These are phyloP conservation scores for Bujurquina vittata DNA, from an alignment of 2,113 vertebrate species.

Conservation along the genomic window DNA sequence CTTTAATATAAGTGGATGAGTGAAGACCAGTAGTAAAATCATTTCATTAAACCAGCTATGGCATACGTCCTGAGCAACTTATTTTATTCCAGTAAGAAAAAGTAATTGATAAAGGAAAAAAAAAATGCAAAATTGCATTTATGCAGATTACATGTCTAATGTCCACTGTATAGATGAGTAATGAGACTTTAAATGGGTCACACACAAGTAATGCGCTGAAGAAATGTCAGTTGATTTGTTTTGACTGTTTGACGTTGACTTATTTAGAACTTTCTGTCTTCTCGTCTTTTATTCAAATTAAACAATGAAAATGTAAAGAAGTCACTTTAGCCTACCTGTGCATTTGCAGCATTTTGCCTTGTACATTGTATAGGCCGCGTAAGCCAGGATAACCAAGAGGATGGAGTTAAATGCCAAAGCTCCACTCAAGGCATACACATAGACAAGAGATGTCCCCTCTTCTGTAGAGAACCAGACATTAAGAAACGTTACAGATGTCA, in stretches of 20 bases:
- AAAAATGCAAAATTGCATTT: background rate
- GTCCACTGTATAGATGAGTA: rapidly evolving
- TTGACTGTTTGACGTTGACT: background rate
- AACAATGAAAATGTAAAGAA: background rate
- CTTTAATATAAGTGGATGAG: background rate
- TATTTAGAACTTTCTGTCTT: background rate
- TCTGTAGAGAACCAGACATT: slow-evolving; percentile 6
- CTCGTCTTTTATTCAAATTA: rapidly evolving
- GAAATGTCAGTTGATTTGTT: rapidly evolving
- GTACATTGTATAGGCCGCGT: background rate
- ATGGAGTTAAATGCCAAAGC: slow-evolving; percentile 17
- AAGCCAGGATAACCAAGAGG: slow-evolving; percentile 24
- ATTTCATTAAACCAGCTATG: rapidly evolving
- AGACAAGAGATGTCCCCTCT: background rate
- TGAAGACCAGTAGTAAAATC: background rate
- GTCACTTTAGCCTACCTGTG: background rate
- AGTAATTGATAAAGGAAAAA: background rate
- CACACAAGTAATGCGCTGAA: background rate
- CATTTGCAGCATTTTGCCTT: background rate
- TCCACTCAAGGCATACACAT: slow-evolving; percentile 27
- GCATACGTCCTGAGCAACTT: background rate
- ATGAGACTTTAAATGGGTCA: rapidly evolving
- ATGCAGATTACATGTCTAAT: rapidly evolving
- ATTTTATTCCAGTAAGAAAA: background rate
- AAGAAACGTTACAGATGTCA: background rate